These are phyloP conservation scores for Halichoerus grypus DNA, from an alignment of 2,113 vertebrate species.

Conservation along the genomic window DNA sequence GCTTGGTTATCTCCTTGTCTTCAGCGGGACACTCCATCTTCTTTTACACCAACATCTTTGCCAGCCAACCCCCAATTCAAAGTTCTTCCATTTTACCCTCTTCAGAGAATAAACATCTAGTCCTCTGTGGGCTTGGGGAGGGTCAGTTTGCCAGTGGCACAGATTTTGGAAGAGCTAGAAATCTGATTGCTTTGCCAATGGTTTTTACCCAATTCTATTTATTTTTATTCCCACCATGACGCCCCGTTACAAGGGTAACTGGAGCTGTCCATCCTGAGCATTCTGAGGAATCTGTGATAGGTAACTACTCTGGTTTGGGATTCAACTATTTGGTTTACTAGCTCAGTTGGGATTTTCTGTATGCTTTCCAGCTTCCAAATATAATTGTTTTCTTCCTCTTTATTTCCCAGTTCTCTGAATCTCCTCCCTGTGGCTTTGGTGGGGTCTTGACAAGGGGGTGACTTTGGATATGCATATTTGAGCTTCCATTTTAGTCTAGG, in stretches of 20 bases:
- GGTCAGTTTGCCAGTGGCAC: background rate
- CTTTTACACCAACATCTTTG: background rate
- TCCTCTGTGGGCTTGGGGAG: background rate
- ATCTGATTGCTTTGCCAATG: background rate
- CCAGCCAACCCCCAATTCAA: background rate
- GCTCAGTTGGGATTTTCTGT: background rate
- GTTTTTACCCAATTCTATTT: background rate
- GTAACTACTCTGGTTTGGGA: background rate
- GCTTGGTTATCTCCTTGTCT: background rate
- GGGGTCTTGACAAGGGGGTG: background rate
- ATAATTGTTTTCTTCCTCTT: background rate
- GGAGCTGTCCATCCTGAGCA: background rate
- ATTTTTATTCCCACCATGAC: background rate
- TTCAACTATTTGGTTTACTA: background rate
- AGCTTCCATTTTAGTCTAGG: background rate
- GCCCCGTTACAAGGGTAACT: background rate
- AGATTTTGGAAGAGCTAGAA: background rate
- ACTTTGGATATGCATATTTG: background rate
- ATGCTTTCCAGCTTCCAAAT: background rate
- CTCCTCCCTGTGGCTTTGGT: background rate
- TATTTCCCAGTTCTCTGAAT: background rate
- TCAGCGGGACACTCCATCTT: background rate
- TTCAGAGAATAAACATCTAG: background rate
- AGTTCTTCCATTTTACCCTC: background rate
- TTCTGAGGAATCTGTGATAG: background rate